Evolutionary conservation across 2,888 invertebrate genomes (phyloP).

Genomic region (Calliopum simillimum): DNA sequence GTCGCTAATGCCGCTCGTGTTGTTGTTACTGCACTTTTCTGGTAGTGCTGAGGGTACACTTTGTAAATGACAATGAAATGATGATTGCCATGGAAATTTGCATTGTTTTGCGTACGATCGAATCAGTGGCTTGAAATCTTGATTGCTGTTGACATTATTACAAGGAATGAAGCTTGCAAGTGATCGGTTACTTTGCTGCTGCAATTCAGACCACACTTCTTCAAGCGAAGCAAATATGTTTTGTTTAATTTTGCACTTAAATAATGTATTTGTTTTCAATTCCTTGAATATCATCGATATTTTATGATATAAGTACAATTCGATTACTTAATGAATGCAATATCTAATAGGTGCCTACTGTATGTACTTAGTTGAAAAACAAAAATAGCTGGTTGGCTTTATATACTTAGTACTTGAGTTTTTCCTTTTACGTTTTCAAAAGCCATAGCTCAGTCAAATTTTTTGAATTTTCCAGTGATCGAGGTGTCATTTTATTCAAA

Average conservation of each 20-base stretch:
- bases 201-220: not conserved
- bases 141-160: constrained; percentile 55
- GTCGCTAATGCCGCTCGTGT: not conserved
- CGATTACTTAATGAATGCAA: not conserved
- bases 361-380: no score
- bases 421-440: no score
- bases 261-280: constrained; percentile 4
- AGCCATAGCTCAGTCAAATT: no score
- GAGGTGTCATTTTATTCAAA: no score
- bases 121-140: constrained; percentile 53
- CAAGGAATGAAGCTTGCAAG: constrained; percentile 36
- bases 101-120: constrained; percentile 49
- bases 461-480: no score
- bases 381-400: no score
- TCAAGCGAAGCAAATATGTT: constrained; percentile 13
- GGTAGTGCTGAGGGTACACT: not conserved
- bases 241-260: not conserved
- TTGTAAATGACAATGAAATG: constrained; percentile 18
- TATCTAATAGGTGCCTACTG: no score
- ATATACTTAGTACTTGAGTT: no score
- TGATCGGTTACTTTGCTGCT: not conserved
- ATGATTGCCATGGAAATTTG: constrained; percentile 48
- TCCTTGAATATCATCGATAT: constrained; percentile 19
- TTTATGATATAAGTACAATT: not conserved
- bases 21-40: constrained; percentile 7